These are phyloP conservation scores for Verasper variegatus DNA, from an alignment of 2,113 vertebrate species.

Conservation along the genomic window DNA sequence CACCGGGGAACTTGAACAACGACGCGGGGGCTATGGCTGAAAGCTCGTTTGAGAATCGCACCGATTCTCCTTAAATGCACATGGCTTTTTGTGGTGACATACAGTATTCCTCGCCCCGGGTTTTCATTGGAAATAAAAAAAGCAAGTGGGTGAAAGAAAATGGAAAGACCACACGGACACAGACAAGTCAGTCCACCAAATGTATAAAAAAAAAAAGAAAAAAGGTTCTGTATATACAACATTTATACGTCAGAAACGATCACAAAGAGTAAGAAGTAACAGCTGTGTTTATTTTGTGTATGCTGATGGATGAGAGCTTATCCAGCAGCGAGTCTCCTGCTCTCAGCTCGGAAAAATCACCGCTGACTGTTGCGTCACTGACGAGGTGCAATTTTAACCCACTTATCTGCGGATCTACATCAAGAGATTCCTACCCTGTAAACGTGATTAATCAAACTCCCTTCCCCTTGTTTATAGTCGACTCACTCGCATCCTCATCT, in stretches of 20 bases:
- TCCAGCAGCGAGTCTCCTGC: neutral
- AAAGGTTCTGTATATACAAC: constrained; percentile 71
- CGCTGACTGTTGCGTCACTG: constrained; percentile 24
- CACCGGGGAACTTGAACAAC: constrained; percentile 43
- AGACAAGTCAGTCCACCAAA: constrained; percentile 41
- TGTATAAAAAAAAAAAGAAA: constrained; percentile 64
- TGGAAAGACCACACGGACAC: constrained; percentile 36
- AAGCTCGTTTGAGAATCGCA: constrained; percentile 53
- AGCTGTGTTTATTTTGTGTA: constrained; percentile 78
- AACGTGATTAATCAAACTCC: constrained; percentile 36
- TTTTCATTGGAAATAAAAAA: constrained; percentile 34
- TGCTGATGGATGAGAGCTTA: neutral
- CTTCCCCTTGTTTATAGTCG: constrained; percentile 3
- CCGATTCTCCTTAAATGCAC: constrained; percentile 57
- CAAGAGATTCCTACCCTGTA: constrained; percentile 58
- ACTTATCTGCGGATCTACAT: constrained; percentile 28
- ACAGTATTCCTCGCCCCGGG: constrained; percentile 44
- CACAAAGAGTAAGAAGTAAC: constrained; percentile 64
- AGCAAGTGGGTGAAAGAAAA: constrained; percentile 29
- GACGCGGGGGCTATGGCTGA: constrained; percentile 61
- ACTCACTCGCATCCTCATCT: constrained; percentile 1
- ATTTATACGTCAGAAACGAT: constrained; percentile 66
- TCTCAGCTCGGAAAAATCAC: constrained; percentile 23
- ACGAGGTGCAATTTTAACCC: constrained; percentile 11
- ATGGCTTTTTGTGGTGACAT: constrained; percentile 71